Evolutionary conservation across 2,113 vertebrate species (phyloP), one percentile per base, ranked within the genome.

Genomic region (Psittacus erithacus): DNA sequence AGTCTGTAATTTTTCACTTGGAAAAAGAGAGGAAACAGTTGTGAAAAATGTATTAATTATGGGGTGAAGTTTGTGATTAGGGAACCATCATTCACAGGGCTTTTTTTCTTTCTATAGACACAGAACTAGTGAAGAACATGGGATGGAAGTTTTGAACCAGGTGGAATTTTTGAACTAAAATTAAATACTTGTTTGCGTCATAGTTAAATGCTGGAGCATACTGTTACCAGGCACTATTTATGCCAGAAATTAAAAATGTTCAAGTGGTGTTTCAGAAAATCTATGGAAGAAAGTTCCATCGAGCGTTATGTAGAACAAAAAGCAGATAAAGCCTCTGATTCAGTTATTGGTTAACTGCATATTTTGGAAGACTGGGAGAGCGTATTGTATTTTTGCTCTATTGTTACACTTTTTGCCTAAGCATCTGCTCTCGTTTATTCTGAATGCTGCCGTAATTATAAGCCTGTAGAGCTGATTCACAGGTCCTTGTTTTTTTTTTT

Each of bases 401-500:
- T 55, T 83, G 35, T 63, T 95, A 44, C 41, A n/a, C 10, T 57
- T 69, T 33, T 85, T 79, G 16, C 27, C 19, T 84, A 55, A 59
- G 29, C 9, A 12, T 63, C 64, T 89, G 5, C n/a, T 87, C 25
- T 46, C 1, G 0, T 84, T 71, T 64, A 41, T 89, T 79, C 43
- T 77, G 65, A 76, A 12, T 65, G 33, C 43, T 10, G 5, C 43
- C 17, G 13, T 52, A 78, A 53, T 43, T 87, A 35, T 44, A 44
- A 87, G n/a, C 39, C 83, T 39, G 17, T 59, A 81, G 46, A 86
- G 16, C 31, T 39, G 2, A 49, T 73, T 55, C 68, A 65, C 20
- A 17, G 1, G 2, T 41, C 1, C 57, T 59, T n/a, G 3, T n/a
- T 22, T n/a, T n/a, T 12, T 7, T 1, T 3, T 9, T 24, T 38